Base-by-base conservation (phyloP, 1,140 invertebrate genomes). In the Drosophila athabasca region DNA sequence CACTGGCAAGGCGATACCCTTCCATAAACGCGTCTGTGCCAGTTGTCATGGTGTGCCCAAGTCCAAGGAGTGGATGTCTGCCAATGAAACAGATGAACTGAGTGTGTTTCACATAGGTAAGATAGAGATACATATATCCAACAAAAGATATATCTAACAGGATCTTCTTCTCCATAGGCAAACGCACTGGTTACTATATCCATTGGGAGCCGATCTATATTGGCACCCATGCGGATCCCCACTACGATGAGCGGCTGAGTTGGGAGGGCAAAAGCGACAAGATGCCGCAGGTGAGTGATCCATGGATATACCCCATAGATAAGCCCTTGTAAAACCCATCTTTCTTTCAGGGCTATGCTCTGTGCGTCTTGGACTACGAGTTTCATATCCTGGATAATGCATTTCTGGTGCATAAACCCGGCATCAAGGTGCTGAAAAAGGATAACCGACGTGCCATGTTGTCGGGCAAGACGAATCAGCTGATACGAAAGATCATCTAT, bases 141-240 rank as follows among this genome's bases (percentile, higher is more conserved):
- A 4, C 43, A 31, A 9, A 0, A 4, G 43, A 31, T 9, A 0
- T 13, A 5, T 11, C 1, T 17, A 11, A 39, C 11, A 4, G 11
- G 5, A 9, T 24, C 15, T 19, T 2, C 3, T 9, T 1, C 0
- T 29, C 6, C 0, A 15, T 13, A 82, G 96, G 96, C 5, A 97
- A 97, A 81, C 93, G 97, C 22, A 95, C 93, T 3, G 96, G 96
- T 13, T 94, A 94, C 60, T 96, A 95, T 87, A 93, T 96, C 19
- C 96, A 97, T 87, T 98, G 97, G 97, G 97, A 98, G 91, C 97
- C 97, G 1, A 97, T 97, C 72, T 97, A 96, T 75, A 97, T 97
- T 66, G 96, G 96, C 22, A 97, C 96, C 0, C 95, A 97, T 91
- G 93, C 94, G 7, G 97, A 98, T 87, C 97, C 97, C 0, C 93